phyloP scores from a whole-genome alignment of 35 echinoderm and acorn worm species.

The Chiridota heheva region DNA sequence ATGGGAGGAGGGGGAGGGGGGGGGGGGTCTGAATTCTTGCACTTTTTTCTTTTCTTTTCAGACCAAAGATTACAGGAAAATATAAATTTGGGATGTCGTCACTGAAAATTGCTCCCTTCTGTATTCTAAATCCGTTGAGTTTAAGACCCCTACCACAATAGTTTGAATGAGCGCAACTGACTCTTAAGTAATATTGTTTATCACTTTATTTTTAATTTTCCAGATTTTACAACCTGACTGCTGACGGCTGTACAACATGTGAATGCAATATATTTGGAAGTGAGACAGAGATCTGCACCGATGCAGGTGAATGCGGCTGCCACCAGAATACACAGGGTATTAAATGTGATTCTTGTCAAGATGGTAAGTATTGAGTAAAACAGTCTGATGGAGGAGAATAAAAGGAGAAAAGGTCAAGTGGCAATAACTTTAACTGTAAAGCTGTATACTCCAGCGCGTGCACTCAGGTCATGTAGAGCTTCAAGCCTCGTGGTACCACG shows the following conservation, averaged over 20 bases:
- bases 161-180: no score
- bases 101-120: no score
- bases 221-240: slow-evolving; percentile 90
- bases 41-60: no score
- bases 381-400: neutral
- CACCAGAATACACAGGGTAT: slow-evolving; percentile 34
- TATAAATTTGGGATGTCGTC: no score
- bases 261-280: slow-evolving; percentile 67
- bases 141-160: no score
- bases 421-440: neutral
- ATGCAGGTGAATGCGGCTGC: slow-evolving; percentile 70
- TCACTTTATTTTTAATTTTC: neutral
- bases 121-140: no score
- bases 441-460: no score
- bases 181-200: neutral
- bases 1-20: no score
- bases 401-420: neutral
- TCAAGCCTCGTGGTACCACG: no score
- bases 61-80: no score
- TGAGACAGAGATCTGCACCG: slow-evolving; percentile 43
- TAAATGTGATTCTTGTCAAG: slow-evolving; percentile 72
- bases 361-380: slow-evolving; percentile 34
- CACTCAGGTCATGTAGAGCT: no score
- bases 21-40: no score
- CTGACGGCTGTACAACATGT: slow-evolving; percentile 69